phyloP scores from a whole-genome alignment of 2,797 vertebrate genomes.

The Podargus strigoides region DNA sequence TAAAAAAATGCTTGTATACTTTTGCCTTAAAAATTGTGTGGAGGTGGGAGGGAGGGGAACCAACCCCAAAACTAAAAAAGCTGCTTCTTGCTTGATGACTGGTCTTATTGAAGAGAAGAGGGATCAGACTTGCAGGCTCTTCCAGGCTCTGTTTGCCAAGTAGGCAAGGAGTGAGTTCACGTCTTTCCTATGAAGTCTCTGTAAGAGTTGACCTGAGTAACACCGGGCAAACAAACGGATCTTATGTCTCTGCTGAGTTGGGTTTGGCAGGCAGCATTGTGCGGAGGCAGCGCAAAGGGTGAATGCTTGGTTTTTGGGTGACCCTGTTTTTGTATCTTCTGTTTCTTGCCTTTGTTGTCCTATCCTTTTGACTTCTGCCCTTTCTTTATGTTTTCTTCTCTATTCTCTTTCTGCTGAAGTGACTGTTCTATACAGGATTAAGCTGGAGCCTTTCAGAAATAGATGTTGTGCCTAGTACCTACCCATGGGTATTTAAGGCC shows the following conservation, averaged over 20 bases:
- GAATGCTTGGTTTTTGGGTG: not conserved
- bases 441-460: slow-evolving; percentile 42
- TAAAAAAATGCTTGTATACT: not conserved
- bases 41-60: too few species aligned
- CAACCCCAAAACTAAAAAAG: not conserved
- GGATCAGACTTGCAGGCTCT: not conserved
- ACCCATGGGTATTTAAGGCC: slow-evolving; percentile 47
- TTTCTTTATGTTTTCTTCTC: not conserved
- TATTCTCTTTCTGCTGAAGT: not conserved
- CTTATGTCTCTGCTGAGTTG: not conserved
- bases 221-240: not conserved
- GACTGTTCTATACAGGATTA: not conserved
- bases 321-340: not conserved
- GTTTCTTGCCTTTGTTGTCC: not conserved
- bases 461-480: slow-evolving; percentile 29
- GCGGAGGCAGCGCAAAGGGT: not conserved
- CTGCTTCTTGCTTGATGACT: not conserved
- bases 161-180: not conserved
- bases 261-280: not conserved
- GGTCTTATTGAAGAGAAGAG: not conserved
- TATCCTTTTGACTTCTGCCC: slow-evolving; percentile 12
- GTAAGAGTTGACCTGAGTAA: not conserved
- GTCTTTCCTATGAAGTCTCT: not conserved
- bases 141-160: not conserved
- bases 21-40: not conserved